Evolutionary conservation across 2,888 invertebrate genomes (phyloP).

Genomic region (Campoplex nolae): DNA sequence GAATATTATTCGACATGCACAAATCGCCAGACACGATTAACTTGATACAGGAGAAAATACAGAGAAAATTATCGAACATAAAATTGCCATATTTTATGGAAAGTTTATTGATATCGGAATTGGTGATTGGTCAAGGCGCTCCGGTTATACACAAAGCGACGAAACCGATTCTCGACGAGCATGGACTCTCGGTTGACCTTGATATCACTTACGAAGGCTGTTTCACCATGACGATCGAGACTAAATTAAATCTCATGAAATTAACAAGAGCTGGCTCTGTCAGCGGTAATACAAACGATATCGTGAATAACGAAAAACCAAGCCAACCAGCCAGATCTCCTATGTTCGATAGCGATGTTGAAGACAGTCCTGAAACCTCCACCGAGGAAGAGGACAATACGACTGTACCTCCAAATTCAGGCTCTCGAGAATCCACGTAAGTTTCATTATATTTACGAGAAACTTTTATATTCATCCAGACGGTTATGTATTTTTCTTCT

Average conservation of each 20-base stretch:
- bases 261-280: constrained; percentile 83
- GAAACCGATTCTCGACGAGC: constrained; percentile 90
- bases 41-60: constrained; percentile 91
- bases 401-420: constrained; percentile 76
- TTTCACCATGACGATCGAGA: constrained; percentile 93
- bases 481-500: constrained; percentile 6
- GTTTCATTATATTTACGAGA: constrained; percentile 26
- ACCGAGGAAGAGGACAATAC: constrained; percentile 88
- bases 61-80: constrained; percentile 94
- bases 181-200: constrained; percentile 95
- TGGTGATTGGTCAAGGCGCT: constrained; percentile 89
- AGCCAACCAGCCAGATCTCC: constrained; percentile 84
- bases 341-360: constrained; percentile 91
- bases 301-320: constrained; percentile 72
- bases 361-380: constrained; percentile 93
- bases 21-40: constrained; percentile 89
- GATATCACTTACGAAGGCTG: constrained; percentile 92
- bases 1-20: constrained; percentile 93
- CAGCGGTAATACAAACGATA: constrained; percentile 73
- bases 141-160: constrained; percentile 88
- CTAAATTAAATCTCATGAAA: constrained; percentile 94
- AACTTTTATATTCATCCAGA: neutral
- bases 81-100: constrained; percentile 96
- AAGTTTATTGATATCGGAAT: constrained; percentile 90
- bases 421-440: constrained; percentile 78